phyloP scores from a whole-genome alignment of 2,888 invertebrate species.

The Meteorus cinctellus region DNA sequence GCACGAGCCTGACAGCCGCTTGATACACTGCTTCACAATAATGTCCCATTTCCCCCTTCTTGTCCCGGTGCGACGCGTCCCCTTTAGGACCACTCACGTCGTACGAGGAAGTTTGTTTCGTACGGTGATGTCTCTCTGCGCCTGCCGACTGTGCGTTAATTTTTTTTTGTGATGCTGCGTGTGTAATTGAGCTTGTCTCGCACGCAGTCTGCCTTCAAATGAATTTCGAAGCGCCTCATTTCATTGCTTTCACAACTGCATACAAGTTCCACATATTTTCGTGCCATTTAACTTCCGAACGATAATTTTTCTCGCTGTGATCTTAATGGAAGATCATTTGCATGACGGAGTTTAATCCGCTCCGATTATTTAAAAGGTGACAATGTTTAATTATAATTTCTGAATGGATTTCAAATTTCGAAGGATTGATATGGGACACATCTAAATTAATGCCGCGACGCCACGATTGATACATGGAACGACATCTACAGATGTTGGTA shows the following conservation, averaged over 20 bases:
- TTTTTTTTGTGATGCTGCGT: slow-evolving; percentile 47
- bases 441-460: neutral
- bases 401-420: neutral
- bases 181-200: slow-evolving; percentile 69
- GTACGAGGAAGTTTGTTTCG: slow-evolving; percentile 67
- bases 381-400: neutral
- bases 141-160: slow-evolving; percentile 9
- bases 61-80: slow-evolving; percentile 29
- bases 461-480: slow-evolving; percentile 16
- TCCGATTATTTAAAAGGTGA: neutral
- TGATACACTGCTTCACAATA: slow-evolving; percentile 56
- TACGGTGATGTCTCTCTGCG: slow-evolving; percentile 37
- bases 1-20: slow-evolving; percentile 40
- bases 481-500: neutral
- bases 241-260: slow-evolving; percentile 6
- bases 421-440: neutral
- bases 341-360: too few species aligned
- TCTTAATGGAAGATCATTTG: neutral
- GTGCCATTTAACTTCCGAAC: neutral
- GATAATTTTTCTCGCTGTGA: neutral
- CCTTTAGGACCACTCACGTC: slow-evolving; percentile 69
- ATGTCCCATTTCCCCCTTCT: slow-evolving; percentile 22
- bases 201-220: slow-evolving; percentile 57
- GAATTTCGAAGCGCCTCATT: slow-evolving; percentile 65
- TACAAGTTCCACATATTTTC: slow-evolving; percentile 3